phyloP scores from a whole-genome alignment of 2,797 vertebrate species.

The Crypturellus tataupa region DNA sequence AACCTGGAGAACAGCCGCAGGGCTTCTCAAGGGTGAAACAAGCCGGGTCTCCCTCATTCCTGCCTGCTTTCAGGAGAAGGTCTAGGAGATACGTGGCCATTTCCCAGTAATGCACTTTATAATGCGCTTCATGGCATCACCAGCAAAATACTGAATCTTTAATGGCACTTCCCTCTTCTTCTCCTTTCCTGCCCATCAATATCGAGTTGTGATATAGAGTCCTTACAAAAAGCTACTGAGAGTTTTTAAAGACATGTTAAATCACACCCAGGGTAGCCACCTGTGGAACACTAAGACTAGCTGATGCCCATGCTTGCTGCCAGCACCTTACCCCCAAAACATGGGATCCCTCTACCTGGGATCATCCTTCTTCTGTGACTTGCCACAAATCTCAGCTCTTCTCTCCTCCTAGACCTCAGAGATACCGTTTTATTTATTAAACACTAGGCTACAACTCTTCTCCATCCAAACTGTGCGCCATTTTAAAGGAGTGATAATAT shows the following conservation, averaged over 20 bases:
- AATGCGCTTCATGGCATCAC: neutral
- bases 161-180: neutral
- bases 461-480: accelerated
- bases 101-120: neutral
- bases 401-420: neutral
- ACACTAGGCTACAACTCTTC: neutral
- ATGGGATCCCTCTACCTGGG: neutral
- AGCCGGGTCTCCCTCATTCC: neutral
- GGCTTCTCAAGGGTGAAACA: neutral
- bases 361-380: neutral
- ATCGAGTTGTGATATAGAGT: neutral
- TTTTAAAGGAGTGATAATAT: neutral
- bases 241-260: neutral
- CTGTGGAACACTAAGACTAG: neutral
- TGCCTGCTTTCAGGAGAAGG: neutral
- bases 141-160: neutral
- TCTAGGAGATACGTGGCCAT: neutral
- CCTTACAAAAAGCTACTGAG: neutral
- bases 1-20: neutral
- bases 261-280: neutral
- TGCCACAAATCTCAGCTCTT: neutral
- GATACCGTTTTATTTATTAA: neutral
- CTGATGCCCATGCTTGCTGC: neutral
- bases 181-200: neutral
- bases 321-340: neutral